Evolutionary conservation across 2,797 vertebrate genomes (phyloP), one percentile per base, ranked within the genome.

Genomic region (Acomys russatus): DNA sequence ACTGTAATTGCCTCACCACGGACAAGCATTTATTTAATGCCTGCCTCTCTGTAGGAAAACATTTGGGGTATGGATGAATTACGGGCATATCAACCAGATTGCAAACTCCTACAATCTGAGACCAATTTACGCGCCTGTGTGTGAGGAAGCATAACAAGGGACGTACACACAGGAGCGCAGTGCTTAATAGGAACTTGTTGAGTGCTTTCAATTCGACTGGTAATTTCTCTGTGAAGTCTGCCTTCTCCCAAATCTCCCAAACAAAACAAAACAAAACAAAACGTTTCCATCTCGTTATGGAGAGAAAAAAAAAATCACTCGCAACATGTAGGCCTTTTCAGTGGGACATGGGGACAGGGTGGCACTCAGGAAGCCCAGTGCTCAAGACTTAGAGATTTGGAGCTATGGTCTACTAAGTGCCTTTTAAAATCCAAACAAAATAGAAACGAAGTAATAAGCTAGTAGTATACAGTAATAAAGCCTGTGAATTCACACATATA

Each of bases 41-140:
- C 89, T 92, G 88, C 22, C 54, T 96, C 80, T 96, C 96, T 94
- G 91, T n/a, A 95, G 85, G 85, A 95, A 95, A 95, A 96, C 70
- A 86, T 92, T 97, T 96, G 92, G 84, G 76, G 94, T 91, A 87
- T 90, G 76, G 76, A 87, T 71, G 96, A 97, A 84, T 92, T 89
- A 95, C 76, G 85, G 88, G 89, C 88, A 76, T 95, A 85, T 80
- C 92, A 93, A 88, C 56, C 85, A 90, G 94, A 96, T 85, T 95
- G 88, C 92, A 96, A 93, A 96, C 76, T 94, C 83, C 84, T 94
- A 92, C 84, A 77, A 35, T 79, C 90, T 64, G 49, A 95, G 88
- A 84, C 79, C 88, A 96, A 91, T 83, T 95, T 91, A 51, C 90
- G 68, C 64, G 59, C 89, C 66, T 91, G 78, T 93, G 90, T 88